phyloP scores from a whole-genome alignment of 1,140 invertebrate genomes.

The Musca domestica region DNA sequence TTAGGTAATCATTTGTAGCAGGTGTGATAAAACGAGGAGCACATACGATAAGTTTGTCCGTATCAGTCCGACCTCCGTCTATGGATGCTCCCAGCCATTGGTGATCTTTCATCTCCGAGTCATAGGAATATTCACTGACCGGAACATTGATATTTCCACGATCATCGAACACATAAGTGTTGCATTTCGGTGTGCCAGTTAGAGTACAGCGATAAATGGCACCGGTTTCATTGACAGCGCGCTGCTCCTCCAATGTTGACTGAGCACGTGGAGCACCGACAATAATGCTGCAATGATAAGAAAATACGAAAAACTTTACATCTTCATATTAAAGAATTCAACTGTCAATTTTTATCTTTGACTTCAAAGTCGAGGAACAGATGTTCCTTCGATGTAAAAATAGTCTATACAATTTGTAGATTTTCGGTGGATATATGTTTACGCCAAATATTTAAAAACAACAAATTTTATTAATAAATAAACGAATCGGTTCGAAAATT shows the following conservation, averaged over 20 bases:
- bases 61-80: slow-evolving; percentile 24
- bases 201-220: slow-evolving; percentile 29
- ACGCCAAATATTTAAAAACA: too few species aligned
- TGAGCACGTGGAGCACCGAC: slow-evolving; percentile 32
- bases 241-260: slow-evolving; percentile 22
- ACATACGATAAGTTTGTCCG: slow-evolving; percentile 26
- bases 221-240: slow-evolving; percentile 24
- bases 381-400: too few species aligned
- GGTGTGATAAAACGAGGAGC: slow-evolving; percentile 20
- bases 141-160: background rate
- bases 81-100: slow-evolving; percentile 30
- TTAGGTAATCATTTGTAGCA: slow-evolving; percentile 17
- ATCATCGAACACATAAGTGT: slow-evolving; percentile 24
- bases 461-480: too few species aligned
- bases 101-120: background rate
- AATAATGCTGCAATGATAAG: slow-evolving; percentile 22
- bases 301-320: too few species aligned
- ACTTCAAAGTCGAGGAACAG: too few species aligned
- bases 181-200: background rate
- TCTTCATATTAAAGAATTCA: too few species aligned
- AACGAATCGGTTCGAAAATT: too few species aligned
- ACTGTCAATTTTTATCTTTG: too few species aligned
- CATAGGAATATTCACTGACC: background rate
- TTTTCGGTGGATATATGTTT: too few species aligned
- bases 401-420: too few species aligned